These are phyloP conservation scores for Leucophenga maculata DNA, from an alignment of 2,888 invertebrate genomes.

Conservation along the genomic window DNA sequence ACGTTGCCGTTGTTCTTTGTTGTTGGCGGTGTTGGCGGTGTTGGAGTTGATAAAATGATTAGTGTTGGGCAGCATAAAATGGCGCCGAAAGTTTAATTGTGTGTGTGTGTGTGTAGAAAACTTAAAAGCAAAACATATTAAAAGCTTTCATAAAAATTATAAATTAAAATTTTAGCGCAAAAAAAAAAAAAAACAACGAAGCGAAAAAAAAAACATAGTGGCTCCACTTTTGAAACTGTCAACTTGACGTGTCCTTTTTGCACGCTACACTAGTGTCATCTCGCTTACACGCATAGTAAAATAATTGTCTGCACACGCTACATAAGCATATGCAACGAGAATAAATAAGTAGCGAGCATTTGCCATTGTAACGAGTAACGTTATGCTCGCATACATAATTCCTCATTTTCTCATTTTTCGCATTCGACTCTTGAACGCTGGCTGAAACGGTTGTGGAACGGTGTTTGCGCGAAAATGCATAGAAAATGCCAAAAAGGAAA, in stretches of 20 bases:
- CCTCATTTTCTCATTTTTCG: background rate
- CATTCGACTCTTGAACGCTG: constrained; percentile 33
- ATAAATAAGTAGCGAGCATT: constrained; percentile 38
- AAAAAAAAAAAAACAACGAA: too few species aligned
- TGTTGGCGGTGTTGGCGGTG: background rate
- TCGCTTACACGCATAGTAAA: constrained; percentile 37
- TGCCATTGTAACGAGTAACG: constrained; percentile 32
- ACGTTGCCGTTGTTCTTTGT: background rate
- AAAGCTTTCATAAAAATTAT: too few species aligned
- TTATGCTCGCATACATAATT: constrained; percentile 11
- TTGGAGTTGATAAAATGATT: background rate
- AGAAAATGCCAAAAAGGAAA: background rate
- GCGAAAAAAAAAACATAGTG: background rate
- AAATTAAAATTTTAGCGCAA: too few species aligned
- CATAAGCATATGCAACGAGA: background rate
- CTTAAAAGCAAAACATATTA: too few species aligned
- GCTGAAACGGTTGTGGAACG: constrained; percentile 33
- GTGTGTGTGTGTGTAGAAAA: too few species aligned
- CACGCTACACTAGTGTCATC: constrained; percentile 30
- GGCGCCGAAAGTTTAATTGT: too few species aligned
- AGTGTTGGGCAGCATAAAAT: too few species aligned
- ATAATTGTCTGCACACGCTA: background rate
- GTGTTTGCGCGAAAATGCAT: constrained; percentile 11
- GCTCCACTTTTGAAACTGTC: constrained; percentile 17
- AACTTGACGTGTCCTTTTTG: constrained; percentile 20